Base-by-base conservation (phyloP, 35 echinoderm and acorn worm species). In the Lytechinus pictus region DNA sequence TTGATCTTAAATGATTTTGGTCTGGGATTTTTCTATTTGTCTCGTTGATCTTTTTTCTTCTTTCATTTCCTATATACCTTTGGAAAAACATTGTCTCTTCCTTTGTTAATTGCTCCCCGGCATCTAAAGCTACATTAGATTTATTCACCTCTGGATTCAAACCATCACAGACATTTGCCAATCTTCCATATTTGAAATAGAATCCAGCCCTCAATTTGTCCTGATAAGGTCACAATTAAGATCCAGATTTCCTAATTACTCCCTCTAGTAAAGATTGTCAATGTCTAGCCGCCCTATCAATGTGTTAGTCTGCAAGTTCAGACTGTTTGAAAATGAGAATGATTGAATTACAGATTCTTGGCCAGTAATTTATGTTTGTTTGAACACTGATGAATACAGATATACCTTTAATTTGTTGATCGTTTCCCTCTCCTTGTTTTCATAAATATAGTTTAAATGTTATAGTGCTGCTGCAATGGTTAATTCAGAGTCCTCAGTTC, bases 141-240 rank as follows among this genome's bases (percentile, higher is more conserved):
- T 79, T 14, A 79, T 79, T 79, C 14, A 16, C 3, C 66, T 79
- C 16, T 79, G 6, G 21, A 79, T 3, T 79, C 66, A 79, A 79
- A 79, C n/a, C 66, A 79, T 16, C 66, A 79, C 12, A 79, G 66
- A 79, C 66, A 79, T 79, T 24, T 79, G 66, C 14, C 66, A 79
- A 79, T 79, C 66, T 24, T 71, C 21, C 66, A 19, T 24, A 79
- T 79, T 79, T 79, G 66, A 79, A 79, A 79, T 24, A 79, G 66
- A 79, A 79, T 24, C 66, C 66, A 79, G 14, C 7, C 4, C 66
- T 16, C 24, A 79, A 79, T 79, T 79, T 79, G 66, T 79, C 66
- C 66, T 79, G 66, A 79, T 79, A 79, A 79, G 66, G 66, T 79
- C 66, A 79, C 66, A 79, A 79, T 79, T 79, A 79, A 24, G 66